phyloP scores from a whole-genome alignment of 1,140 invertebrate genomes.

The Gonatopus flavifemur region DNA sequence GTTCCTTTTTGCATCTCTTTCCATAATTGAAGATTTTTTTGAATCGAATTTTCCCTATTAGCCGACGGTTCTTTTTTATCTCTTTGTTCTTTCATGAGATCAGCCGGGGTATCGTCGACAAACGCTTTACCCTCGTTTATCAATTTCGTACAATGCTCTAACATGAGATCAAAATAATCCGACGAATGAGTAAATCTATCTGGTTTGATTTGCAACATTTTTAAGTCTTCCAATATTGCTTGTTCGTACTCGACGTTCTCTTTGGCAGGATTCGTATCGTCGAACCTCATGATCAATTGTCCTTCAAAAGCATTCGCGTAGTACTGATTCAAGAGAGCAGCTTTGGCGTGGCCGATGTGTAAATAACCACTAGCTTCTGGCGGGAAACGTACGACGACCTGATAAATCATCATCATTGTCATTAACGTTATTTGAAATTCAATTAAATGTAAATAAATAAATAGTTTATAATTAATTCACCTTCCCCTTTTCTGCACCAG shows the following conservation, averaged over 20 bases:
- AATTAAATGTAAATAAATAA: slow-evolving; percentile 5
- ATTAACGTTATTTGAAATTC: slow-evolving; percentile 3
- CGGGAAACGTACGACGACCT: slow-evolving; percentile 89
- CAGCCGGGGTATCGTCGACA: slow-evolving; percentile 94
- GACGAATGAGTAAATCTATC: slow-evolving; percentile 95
- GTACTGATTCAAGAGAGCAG: slow-evolving; percentile 96
- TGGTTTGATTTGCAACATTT: slow-evolving; percentile 88
- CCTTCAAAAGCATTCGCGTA: slow-evolving; percentile 94
- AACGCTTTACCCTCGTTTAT: slow-evolving; percentile 89
- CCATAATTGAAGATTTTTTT: slow-evolving; percentile 90
- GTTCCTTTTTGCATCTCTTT: slow-evolving; percentile 92
- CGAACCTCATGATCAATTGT: slow-evolving; percentile 96
- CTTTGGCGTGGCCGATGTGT: slow-evolving; percentile 99
- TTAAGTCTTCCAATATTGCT: slow-evolving; percentile 94
- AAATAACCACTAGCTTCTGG: slow-evolving; percentile 93
- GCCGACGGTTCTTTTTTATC: slow-evolving; percentile 86
- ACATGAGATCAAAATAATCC: slow-evolving; percentile 93
- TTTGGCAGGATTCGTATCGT: slow-evolving; percentile 99
- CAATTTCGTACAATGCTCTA: slow-evolving; percentile 85
- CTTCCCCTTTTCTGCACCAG: slow-evolving; percentile 94
- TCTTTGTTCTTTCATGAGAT: slow-evolving; percentile 92
- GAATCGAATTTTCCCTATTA: slow-evolving; percentile 81
- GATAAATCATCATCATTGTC: no score
- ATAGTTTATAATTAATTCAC: slow-evolving; percentile 61
- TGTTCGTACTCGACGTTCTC: slow-evolving; percentile 98